Evolutionary conservation across 2,888 invertebrate genomes (phyloP).

Genomic region (Caradrina clavipalpis): DNA sequence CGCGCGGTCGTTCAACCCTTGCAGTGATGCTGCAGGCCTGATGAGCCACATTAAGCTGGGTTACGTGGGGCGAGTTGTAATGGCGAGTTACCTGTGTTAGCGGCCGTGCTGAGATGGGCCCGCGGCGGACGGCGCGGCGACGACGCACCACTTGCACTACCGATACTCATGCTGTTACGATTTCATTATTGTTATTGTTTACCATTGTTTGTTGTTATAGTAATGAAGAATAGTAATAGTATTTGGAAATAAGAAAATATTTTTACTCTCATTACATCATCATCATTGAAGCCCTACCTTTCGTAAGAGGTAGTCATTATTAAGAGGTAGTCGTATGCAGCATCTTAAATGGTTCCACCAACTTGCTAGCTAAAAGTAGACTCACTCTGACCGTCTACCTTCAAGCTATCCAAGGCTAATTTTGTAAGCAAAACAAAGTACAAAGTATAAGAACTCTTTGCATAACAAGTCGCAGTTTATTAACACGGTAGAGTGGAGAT

Average conservation of each 20-base stretch:
- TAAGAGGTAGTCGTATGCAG: neutral
- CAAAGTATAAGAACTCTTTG: conserved; percentile 50
- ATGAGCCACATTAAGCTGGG: conserved; percentile 73
- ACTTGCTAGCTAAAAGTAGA: conserved; percentile 5
- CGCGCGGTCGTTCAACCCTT: conserved; percentile 85
- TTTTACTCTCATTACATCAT: neutral
- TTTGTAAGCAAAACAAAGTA: conserved; percentile 36
- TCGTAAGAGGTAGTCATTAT: no score
- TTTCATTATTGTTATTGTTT: neutral
- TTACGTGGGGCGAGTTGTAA: conserved; percentile 60
- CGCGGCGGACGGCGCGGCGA: neutral
- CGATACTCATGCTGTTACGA: no score
- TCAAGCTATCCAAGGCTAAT: conserved; percentile 24
- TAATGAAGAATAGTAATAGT: neutral
- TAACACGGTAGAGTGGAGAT: conserved; percentile 44
- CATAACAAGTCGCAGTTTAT: conserved; percentile 52
- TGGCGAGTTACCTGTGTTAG: conserved; percentile 58
- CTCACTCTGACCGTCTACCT: neutral
- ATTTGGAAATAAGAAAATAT: no score
- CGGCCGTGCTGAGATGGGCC: conserved; percentile 27
- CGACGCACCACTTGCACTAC: neutral
- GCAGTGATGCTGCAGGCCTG: conserved; percentile 82
- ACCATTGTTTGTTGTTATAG: neutral
- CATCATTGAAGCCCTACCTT: neutral
- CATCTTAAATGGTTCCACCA: neutral